Percentiles rank a stretch among this genome's conserved stretches.
Conservation (phyloP, 1,140 invertebrate species). For the Grapholita molesta region DNA sequence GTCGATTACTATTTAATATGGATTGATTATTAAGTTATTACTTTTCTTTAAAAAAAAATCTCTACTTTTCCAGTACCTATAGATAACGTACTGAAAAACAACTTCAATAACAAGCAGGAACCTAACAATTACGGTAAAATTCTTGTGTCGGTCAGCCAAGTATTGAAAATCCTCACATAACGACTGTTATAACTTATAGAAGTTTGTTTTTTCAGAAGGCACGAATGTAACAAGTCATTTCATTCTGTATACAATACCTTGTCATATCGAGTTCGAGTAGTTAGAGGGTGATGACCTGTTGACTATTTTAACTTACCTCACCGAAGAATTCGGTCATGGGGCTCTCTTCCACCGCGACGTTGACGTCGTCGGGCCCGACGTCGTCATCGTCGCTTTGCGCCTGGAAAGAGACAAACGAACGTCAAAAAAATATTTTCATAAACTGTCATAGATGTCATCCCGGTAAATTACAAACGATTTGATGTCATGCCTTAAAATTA, state of each 20-base stretch:
- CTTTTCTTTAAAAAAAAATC: no score
- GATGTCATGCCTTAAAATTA: no score
- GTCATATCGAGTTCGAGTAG: no score
- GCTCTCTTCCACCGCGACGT: constrained; percentile 94
- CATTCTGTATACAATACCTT: no score
- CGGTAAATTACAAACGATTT: neutral
- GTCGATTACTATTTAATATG: no score
- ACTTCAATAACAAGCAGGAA: no score
- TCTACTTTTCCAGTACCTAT: no score
- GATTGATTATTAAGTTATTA: no score
- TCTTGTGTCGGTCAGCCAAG: neutral
- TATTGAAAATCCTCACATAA: neutral
- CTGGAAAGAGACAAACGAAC: constrained; percentile 73
- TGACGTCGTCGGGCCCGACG: constrained; percentile 92
- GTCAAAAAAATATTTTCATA: neutral
- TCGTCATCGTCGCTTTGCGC: constrained; percentile 98
- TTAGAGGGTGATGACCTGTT: neutral
- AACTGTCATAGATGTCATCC: neutral
- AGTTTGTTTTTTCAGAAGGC: no score
- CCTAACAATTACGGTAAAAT: neutral
- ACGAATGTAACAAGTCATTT: no score
- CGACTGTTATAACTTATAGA: neutral
- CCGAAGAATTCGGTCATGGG: constrained; percentile 99
- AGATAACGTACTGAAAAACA: no score
- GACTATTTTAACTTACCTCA: constrained; percentile 83